Evolutionary conservation across 1,140 invertebrate species (phyloP).

Genomic region (Sycophaga agraensis): DNA sequence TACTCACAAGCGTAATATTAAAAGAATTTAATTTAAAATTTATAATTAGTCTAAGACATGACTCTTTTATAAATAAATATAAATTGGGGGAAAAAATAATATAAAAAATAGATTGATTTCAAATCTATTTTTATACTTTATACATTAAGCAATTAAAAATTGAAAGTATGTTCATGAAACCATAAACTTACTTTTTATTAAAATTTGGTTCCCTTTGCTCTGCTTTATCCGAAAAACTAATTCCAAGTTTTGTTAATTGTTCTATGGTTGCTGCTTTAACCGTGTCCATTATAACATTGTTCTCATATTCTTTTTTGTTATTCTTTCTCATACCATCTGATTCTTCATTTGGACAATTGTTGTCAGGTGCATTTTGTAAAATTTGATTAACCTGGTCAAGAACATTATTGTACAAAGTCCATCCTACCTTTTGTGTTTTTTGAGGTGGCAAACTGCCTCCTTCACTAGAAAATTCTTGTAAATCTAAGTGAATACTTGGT

Average conservation of each 20-base stretch:
- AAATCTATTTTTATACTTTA: not conserved
- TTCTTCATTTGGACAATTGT: slow-evolving; percentile 25
- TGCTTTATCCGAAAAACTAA: slow-evolving; percentile 48
- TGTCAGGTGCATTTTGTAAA: slow-evolving; percentile 48
- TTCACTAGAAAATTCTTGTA: slow-evolving; percentile 62
- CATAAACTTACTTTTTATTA: slow-evolving; percentile 39
- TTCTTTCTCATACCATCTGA: slow-evolving; percentile 25
- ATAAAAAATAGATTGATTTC: not conserved
- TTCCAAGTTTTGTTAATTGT: slow-evolving; percentile 56
- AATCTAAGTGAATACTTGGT: slow-evolving; percentile 63
- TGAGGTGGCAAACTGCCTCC: slow-evolving; percentile 54
- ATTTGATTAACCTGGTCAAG: slow-evolving; percentile 62
- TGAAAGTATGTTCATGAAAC: slow-evolving; percentile 1
- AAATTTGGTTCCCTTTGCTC: slow-evolving; percentile 34
- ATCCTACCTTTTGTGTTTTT: slow-evolving; percentile 62
- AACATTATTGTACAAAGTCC: slow-evolving; percentile 70
- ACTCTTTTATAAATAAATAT: not conserved
- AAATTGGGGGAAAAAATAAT: too few relatives aligned
- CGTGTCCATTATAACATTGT: slow-evolving; percentile 43
- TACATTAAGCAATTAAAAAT: too few relatives aligned
- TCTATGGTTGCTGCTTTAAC: slow-evolving; percentile 58
- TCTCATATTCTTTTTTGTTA: slow-evolving; percentile 33
- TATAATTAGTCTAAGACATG: not conserved
- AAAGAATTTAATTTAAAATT: slow-evolving; percentile 1
- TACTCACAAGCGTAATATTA: not conserved